phyloP scores from a whole-genome alignment of 2,888 invertebrate genomes.

The Cephus pulcher region DNA sequence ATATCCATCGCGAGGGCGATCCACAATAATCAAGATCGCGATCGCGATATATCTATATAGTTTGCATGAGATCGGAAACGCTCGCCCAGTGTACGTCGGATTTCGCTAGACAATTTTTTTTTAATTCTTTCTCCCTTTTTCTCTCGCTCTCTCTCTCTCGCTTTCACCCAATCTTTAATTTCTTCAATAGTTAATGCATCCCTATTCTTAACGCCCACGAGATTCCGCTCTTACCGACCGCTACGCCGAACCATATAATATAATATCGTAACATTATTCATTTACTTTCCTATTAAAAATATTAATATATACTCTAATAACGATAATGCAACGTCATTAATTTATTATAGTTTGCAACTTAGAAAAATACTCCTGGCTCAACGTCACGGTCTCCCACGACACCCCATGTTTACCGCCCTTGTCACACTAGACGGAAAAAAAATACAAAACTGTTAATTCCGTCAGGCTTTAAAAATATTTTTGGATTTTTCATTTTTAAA shows the following conservation, averaged over 20 bases:
- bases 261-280: constrained; percentile 55
- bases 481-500: neutral
- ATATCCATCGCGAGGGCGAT: neutral
- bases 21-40: neutral
- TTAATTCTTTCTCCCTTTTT: constrained; percentile 17
- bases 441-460: neutral
- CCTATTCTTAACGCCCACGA: constrained; percentile 22
- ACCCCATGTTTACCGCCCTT: neutral
- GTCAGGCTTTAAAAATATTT: neutral
- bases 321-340: constrained; percentile 65
- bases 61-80: constrained; percentile 10
- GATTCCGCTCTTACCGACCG: constrained; percentile 17
- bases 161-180: constrained; percentile 12
- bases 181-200: constrained; percentile 23
- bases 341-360: constrained; percentile 65
- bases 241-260: constrained; percentile 31
- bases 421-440: neutral
- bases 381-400: constrained; percentile 54
- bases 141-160: constrained; percentile 13
- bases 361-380: constrained; percentile 63
- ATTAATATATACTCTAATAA: constrained; percentile 65
- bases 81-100: constrained; percentile 3
- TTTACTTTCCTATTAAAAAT: constrained; percentile 60
- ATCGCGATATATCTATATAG: neutral
- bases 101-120: constrained; percentile 13